These are phyloP conservation scores for Temnothorax nylanderi DNA, from an alignment of 1,140 invertebrate species.

Conservation along the genomic window DNA sequence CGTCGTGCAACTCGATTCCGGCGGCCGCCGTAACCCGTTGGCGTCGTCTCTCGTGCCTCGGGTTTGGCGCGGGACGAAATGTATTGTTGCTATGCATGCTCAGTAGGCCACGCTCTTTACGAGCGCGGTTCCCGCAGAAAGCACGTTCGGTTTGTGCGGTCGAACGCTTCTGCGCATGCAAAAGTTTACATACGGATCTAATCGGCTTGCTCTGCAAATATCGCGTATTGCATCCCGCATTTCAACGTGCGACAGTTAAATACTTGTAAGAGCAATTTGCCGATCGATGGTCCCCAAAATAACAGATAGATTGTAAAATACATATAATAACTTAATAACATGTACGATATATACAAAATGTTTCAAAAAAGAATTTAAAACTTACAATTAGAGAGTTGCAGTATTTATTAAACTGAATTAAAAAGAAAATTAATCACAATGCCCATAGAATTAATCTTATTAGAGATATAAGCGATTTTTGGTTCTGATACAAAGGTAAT, in stretches of 20 bases:
- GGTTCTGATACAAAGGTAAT: background rate
- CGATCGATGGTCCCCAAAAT: background rate
- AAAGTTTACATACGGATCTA: background rate
- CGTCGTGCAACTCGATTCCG: slow-evolving; percentile 76
- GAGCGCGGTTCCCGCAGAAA: slow-evolving; percentile 30
- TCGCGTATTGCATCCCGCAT: background rate
- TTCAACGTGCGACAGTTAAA: background rate
- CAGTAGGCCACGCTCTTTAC: slow-evolving; percentile 60
- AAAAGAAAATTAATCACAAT: background rate
- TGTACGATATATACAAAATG: background rate
- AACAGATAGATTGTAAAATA: background rate
- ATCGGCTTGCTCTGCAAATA: background rate
- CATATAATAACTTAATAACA: background rate
- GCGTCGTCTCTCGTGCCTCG: slow-evolving; percentile 57
- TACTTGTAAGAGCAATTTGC: background rate
- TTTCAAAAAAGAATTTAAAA: background rate
- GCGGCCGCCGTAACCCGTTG: slow-evolving; percentile 70
- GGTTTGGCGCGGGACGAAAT: slow-evolving; percentile 54
- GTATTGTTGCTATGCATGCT: slow-evolving; percentile 73
- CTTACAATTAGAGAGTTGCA: background rate
- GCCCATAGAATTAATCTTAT: background rate
- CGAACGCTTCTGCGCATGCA: background rate
- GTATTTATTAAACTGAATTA: background rate
- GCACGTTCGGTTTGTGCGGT: background rate
- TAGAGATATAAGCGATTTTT: background rate